Evolutionary conservation across 1,140 invertebrate genomes (phyloP).

Genomic region (Neuroterus valhalla): DNA sequence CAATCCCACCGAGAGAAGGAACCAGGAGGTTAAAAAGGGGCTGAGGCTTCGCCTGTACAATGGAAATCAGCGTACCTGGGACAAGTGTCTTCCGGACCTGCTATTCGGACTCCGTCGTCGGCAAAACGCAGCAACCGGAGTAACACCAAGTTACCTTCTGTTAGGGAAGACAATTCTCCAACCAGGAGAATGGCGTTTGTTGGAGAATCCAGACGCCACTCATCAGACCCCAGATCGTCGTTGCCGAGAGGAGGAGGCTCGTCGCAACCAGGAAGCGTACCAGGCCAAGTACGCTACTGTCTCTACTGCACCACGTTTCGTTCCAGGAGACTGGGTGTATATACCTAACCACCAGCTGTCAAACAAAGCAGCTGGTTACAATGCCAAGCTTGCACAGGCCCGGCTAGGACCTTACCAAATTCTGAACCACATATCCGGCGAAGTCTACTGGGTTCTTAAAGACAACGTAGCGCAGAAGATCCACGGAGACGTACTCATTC

Average conservation of each 20-base stretch:
- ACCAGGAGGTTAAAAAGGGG: no score
- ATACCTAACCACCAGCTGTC: background rate
- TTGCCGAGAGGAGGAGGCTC: no score
- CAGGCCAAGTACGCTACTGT: no score
- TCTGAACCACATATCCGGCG: no score
- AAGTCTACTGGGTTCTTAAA: no score
- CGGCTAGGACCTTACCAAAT: background rate
- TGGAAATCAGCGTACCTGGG: slow-evolving; percentile 29
- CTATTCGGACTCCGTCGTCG: no score
- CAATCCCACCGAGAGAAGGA: no score
- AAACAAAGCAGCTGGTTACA: background rate
- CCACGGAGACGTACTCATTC: no score
- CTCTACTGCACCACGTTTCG: no score
- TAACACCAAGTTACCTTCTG: background rate
- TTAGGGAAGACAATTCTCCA: background rate
- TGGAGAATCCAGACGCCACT: background rate
- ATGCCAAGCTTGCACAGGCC: background rate
- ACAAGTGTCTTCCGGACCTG: slow-evolving; percentile 9
- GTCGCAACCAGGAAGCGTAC: no score
- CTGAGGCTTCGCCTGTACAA: slow-evolving; percentile 42
- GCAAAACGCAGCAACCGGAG: slow-evolving; percentile 37
- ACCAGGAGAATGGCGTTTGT: background rate
- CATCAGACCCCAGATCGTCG: background rate
- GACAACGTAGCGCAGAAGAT: no score
- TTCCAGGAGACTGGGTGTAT: no score